Base-by-base conservation (phyloP, 2,113 vertebrate genomes). In the Plotosus lineatus region DNA sequence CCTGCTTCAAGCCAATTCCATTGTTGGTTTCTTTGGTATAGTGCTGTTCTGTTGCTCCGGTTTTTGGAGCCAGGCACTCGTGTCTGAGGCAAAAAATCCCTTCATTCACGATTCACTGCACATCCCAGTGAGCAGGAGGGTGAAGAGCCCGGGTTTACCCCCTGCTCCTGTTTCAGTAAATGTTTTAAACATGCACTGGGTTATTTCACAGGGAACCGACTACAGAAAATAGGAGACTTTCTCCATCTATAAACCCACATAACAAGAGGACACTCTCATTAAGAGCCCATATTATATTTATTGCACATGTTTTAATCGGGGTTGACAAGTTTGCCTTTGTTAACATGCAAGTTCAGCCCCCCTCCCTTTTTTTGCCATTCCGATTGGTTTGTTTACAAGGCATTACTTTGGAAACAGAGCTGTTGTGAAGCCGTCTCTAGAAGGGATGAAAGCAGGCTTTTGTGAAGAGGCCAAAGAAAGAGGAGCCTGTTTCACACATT, bases 381-480 rank as follows among this genome's bases (percentile, higher is more conserved):
- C 15, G 73, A 81, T 82, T 40, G 58, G 79, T 86, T 87, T 91
- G 88, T 90, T 90, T 86, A 88, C 85, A 56, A 69, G 90, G 89
- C 86, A 88, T 90, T 82, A 75, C 89, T 90, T 58, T 82, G 88
- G 88, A 89, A 88, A 91, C 85, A 83, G 86, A 53, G 78, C 83
- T 72, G 85, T 86, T 85, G 85, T 84, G 83, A 83, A 75, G 77
- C 86, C 74, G 78, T 82, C 80, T 84, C 79, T 75, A 61, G 26
- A 17, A 38, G 63, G 78, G 42, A 85, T 92, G 91, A 92, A 91
- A 92, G 91, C 63, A 71, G 63, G 81, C 87, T 91, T 91, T 92
- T 93, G 92, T 92, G 80, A 86, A 65, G 31, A 38, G 87, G 82
- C 31, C 82, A 85, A 89, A 89, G 89, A 92, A 93, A 91, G 88